Evolutionary conservation across 2,888 invertebrate species (phyloP), one percentile per base, ranked within the genome.

Genomic region (Agrotis segetum): DNA sequence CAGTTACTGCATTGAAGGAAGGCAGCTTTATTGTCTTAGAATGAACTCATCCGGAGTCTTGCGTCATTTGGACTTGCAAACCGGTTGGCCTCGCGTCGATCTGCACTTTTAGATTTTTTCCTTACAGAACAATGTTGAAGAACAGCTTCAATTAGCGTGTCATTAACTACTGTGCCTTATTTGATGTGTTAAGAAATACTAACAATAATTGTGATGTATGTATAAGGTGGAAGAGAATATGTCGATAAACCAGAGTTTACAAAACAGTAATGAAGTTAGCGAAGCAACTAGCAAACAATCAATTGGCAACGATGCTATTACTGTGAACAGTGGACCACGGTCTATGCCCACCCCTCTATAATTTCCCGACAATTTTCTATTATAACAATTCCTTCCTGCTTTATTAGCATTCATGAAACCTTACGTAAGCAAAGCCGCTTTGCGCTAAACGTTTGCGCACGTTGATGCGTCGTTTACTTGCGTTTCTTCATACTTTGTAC

Each of bases 11-110:
- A 56, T 24, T 64, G 59, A 67, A 72, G 59, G 73, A 66, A 62
- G 62, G 66, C 49, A 56, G 67, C 61, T 65, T 85, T 85, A 88
- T 88, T 90, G 89, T 89, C 79, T 86, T 84, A 83, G 86, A 87
- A 89, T 92, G 91, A 92, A 93, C 90, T 93, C 92, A 93, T 92
- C 90, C 86, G 85, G 74, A 67, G 74, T 85, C 88, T 93, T 93
- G 89, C 93, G 92, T 92, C 93, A 94, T 83, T 80, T 73, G 71
- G 82, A 79, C 76, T 68, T 79, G 77, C 69, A 81, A 79, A 87
- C 85, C 74, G 73, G 88, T 87, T 87, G 90, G 85, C 93, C 93
- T 93, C 89, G 92, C 74, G 67, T 77, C 69, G 78, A 87, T 87
- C 83, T 88, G 79, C 79, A 82, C 78, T 79, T 82, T 75, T 75